Base-by-base conservation (phyloP, 2,888 invertebrate genomes). In the Calameuta filiformis region DNA sequence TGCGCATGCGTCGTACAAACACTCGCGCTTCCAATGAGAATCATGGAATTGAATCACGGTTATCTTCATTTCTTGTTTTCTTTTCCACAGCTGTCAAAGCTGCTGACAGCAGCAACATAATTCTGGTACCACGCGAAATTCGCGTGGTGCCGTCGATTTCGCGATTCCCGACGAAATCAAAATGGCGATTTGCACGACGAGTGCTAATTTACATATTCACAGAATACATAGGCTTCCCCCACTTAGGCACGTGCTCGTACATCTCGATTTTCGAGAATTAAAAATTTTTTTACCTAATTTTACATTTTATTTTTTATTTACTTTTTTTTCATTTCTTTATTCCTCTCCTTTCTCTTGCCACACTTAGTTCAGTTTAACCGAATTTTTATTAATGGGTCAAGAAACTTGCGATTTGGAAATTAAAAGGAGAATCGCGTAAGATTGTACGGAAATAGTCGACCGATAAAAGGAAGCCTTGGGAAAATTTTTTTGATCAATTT, bases 351-450 rank as follows among this genome's bases (percentile, higher is more conserved):
- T 78, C 69, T 73, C 30, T 31, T 71, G 77, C 78, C 37, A 69
- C 78, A 35, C 69, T 76, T n/a, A 73, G 78, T 79, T 79, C 30
- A 35, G 35, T 75, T 76, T 35, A 75, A 34, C 3, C 34, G 23
- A 35, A 40, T 30, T 33, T 23, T 56, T 23, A 23, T 23, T 6
- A 23, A 15, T 23, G 6, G 15, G 0, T 6, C 15, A 23, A 40
- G 6, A 9, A 56, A 6, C 23, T 56, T 56, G 23, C 9, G 23
- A 56, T 56, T 56, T 23, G 6, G 0, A 23, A 23, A 56, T 15
- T 1, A 9, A 23, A 56, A 56, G 23, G 40, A 40, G 40, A 40
- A 15, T 40, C 40, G 15, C 6, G 15, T 6, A 40, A 40, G 1
- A 40, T 40, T 23, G 15, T 15, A 40, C 23, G 6, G 40, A 40